These are phyloP conservation scores for Calameuta filiformis DNA, from an alignment of 2,888 invertebrate genomes.

Conservation along the genomic window DNA sequence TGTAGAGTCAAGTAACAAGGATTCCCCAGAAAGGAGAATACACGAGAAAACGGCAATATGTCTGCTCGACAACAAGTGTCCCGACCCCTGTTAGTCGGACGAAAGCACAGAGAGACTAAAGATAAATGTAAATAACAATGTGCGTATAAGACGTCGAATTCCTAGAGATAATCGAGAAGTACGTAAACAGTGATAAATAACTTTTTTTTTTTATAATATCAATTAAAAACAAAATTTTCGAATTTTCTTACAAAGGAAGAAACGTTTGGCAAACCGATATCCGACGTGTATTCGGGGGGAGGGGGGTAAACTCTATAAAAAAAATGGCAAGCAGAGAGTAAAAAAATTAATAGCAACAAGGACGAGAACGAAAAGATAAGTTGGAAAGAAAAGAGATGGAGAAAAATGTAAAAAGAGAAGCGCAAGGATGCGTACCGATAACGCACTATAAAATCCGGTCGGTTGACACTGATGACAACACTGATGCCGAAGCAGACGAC, in stretches of 20 bases:
- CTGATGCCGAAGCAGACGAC: constrained; percentile 39
- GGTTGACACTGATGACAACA: constrained; percentile 37
- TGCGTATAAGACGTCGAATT: background rate
- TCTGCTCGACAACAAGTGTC: background rate
- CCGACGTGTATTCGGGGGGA: no score
- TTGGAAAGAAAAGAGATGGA: constrained; percentile 4
- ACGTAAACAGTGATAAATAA: background rate
- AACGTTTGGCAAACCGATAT: background rate
- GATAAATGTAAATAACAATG: background rate
- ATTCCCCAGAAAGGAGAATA: background rate
- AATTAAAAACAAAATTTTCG: background rate
- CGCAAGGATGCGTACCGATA: constrained; percentile 18
- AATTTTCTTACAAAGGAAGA: background rate
- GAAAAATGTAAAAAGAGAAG: background rate
- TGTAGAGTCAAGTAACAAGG: background rate
- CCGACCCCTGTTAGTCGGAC: background rate
- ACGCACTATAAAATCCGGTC: constrained; percentile 10
- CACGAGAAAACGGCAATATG: background rate
- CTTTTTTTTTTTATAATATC: background rate
- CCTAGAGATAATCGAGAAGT: background rate
- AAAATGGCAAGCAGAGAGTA: background rate
- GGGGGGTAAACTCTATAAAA: no score
- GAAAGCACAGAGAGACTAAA: background rate
- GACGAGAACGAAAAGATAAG: background rate
- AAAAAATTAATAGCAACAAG: background rate